Evolutionary conservation across 1,140 invertebrate species (phyloP).

Genomic region (Penaeus japonicus): DNA sequence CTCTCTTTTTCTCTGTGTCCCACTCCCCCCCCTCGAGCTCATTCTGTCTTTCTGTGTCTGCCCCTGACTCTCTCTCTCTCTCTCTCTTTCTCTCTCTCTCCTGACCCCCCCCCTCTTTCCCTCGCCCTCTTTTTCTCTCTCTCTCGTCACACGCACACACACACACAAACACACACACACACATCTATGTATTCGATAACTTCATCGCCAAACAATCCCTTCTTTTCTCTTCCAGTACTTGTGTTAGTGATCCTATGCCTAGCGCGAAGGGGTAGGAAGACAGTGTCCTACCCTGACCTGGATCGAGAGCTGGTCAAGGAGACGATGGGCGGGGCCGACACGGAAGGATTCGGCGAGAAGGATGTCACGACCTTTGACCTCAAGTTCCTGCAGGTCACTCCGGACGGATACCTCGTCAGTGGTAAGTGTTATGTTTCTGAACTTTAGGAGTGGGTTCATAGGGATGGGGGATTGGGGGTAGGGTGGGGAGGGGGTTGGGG

Average conservation of each 20-base stretch:
- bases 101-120: too few species aligned
- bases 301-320: slow-evolving; percentile 43
- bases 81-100: too few species aligned
- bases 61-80: neutral
- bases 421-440: neutral
- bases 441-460: neutral
- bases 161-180: too few species aligned
- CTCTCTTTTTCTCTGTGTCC: neutral
- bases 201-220: neutral
- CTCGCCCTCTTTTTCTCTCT: too few species aligned
- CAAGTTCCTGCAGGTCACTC: slow-evolving; percentile 39
- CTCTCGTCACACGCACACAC: too few species aligned
- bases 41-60: neutral
- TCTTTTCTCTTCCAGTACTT: slow-evolving; percentile 11
- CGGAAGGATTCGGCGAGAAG: slow-evolving; percentile 46
- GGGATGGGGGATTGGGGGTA: neutral
- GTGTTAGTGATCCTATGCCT: slow-evolving; percentile 43
- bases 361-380: slow-evolving; percentile 48
- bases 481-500: neutral
- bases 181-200: too few species aligned
- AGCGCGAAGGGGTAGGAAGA: slow-evolving; percentile 23
- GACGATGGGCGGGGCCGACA: slow-evolving; percentile 44
- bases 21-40: neutral
- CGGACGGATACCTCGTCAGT: slow-evolving; percentile 29
- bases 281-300: slow-evolving; percentile 39